These are phyloP conservation scores for Istiophorus platypterus DNA, from an alignment of 2,113 vertebrate species.

Conservation along the genomic window DNA sequence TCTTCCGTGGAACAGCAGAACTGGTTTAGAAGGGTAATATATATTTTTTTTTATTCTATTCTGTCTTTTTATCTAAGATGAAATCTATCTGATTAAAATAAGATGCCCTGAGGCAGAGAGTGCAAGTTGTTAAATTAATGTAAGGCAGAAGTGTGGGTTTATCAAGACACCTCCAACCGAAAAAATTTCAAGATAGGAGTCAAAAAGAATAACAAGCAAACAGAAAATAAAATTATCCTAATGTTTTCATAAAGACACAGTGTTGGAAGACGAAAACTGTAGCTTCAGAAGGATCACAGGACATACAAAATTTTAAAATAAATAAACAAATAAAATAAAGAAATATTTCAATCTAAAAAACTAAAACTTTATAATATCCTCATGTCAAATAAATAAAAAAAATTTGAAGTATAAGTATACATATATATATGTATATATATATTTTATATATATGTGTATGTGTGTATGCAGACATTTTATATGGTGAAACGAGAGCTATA, in stretches of 20 bases:
- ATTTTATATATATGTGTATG: no score
- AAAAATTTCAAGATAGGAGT: conserved; percentile 6
- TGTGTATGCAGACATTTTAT: not conserved
- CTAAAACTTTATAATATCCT: no score
- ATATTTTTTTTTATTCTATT: no score
- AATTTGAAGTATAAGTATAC: no score
- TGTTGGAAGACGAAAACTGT: no score
- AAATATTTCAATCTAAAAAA: no score
- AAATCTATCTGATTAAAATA: conserved; percentile 40
- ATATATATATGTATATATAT: no score
- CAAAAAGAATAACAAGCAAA: conserved; percentile 12
- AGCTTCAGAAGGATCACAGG: no score
- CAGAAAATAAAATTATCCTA: conserved; percentile 13
- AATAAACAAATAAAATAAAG: no score
- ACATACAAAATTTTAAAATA: no score
- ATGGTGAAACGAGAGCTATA: not conserved
- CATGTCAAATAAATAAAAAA: no score
- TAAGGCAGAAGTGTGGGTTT: not conserved
- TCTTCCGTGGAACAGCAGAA: conserved; percentile 1
- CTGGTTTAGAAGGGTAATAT: conserved; percentile 16
- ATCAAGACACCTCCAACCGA: conserved; percentile 8
- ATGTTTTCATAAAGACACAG: not conserved
- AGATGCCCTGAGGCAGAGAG: conserved; percentile 27
- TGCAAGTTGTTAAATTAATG: not conserved
- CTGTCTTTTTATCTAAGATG: conserved; percentile 21